These are phyloP conservation scores for Rhyzopertha dominica DNA, from an alignment of 1,140 invertebrate genomes.

Conservation along the genomic window DNA sequence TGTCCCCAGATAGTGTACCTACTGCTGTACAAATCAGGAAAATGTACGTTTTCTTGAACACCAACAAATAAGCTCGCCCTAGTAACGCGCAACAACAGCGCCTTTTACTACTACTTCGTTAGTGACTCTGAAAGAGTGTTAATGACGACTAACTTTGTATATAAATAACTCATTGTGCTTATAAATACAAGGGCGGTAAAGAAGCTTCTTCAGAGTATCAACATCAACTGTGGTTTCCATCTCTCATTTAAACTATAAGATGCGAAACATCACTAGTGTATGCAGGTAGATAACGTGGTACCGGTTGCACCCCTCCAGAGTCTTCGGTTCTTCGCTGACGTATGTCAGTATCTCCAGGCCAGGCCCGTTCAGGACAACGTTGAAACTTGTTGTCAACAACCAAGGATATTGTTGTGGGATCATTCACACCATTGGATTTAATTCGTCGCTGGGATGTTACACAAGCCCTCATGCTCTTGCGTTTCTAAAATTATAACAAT, in stretches of 20 bases:
- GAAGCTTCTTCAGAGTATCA: too few relatives aligned
- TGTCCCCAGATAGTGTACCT: too few relatives aligned
- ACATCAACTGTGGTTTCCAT: too few relatives aligned
- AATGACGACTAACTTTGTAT: too few relatives aligned
- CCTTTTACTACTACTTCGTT: too few relatives aligned
- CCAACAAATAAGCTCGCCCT: too few relatives aligned
- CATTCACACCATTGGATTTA: slow-evolving; percentile 76
- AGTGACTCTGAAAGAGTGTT: too few relatives aligned
- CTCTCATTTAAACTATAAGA: slow-evolving; percentile 59
- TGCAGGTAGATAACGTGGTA: slow-evolving; percentile 58
- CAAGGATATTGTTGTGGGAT: slow-evolving; percentile 68
- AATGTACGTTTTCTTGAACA: too few relatives aligned
- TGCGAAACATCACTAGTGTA: slow-evolving; percentile 65
- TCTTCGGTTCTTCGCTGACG: slow-evolving; percentile 48
- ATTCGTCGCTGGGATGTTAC: slow-evolving; percentile 67
- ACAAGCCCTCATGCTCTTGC: slow-evolving; percentile 72
- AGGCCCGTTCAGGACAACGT: slow-evolving; percentile 54
- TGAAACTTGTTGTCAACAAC: slow-evolving; percentile 63
- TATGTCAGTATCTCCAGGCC: slow-evolving; percentile 56
- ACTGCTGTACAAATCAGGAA: too few relatives aligned
- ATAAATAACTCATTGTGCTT: too few relatives aligned
- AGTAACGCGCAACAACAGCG: too few relatives aligned
- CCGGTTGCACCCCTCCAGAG: slow-evolving; percentile 45
- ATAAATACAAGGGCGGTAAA: too few relatives aligned
- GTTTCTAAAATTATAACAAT: slow-evolving; percentile 74